Conservation (phyloP, 2,113 vertebrate species). For the Lagenorhynchus albirostris region DNA sequence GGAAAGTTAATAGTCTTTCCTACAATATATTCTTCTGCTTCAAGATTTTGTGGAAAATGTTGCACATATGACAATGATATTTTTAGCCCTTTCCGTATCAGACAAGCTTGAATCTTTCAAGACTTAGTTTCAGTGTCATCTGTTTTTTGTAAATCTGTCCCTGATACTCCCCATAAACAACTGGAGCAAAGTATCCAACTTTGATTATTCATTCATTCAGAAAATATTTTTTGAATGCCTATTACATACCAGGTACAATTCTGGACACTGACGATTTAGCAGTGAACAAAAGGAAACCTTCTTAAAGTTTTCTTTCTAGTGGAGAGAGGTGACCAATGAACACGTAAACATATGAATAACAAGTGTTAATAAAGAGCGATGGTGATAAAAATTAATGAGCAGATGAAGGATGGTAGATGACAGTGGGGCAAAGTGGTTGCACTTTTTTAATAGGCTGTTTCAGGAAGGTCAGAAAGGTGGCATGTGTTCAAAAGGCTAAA, state of each 20-base stretch:
- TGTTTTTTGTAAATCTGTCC: not conserved
- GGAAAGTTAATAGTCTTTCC: not conserved
- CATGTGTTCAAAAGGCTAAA: not conserved
- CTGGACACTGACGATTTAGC: not conserved
- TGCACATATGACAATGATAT: not conserved
- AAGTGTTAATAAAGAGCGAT: not conserved
- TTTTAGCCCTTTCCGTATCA: not conserved
- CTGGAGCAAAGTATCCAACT: not conserved
- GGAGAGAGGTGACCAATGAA: not conserved
- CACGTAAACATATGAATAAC: not conserved
- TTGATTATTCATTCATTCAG: not conserved
- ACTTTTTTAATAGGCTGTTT: not conserved
- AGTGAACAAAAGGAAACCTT: not conserved
- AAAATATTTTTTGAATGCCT: not conserved
- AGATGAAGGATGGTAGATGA: not conserved
- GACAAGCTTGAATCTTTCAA: not conserved
- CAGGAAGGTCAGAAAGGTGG: not conserved
- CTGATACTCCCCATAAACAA: not conserved
- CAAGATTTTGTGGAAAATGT: not conserved
- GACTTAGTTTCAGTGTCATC: not conserved
- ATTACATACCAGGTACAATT: not conserved
- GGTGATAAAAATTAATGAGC: not conserved
- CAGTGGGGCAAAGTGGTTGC: not conserved
- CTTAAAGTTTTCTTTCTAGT: not conserved
- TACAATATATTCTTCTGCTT: not conserved